phyloP scores from a whole-genome alignment of 2,797 vertebrate genomes.

The Anguilla pacifica region DNA sequence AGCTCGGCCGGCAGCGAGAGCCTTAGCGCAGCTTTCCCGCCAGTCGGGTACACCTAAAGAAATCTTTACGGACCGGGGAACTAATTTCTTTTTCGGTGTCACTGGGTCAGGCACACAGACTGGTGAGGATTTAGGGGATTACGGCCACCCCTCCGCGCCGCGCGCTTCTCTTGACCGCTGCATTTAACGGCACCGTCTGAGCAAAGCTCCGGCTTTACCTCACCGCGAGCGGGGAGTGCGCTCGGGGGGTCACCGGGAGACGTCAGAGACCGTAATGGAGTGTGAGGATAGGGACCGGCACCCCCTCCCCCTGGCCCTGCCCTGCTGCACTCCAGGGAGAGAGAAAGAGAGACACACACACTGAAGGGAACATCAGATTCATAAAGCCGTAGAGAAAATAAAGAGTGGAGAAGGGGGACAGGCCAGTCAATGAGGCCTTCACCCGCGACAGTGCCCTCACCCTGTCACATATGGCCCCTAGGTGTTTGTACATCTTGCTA shows the following conservation, averaged over 20 bases:
- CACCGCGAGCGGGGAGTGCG: conserved; percentile 29
- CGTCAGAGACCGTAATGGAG: neutral
- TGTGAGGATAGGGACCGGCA: neutral
- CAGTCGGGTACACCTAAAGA: conserved; percentile 52
- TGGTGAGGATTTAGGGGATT: conserved; percentile 65
- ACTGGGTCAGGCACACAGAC: conserved; percentile 64
- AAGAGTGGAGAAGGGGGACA: neutral
- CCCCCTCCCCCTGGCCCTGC: neutral
- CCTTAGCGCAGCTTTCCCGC: conserved; percentile 50
- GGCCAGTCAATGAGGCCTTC: neutral
- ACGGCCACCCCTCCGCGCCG: conserved; percentile 52
- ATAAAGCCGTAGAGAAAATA: neutral
- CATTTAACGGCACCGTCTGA: conserved; percentile 41
- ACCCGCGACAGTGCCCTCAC: neutral
- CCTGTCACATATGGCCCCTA: neutral
- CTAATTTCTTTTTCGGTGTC: conserved; percentile 65
- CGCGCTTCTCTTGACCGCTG: conserved; percentile 50
- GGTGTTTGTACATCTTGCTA: conserved; percentile 13
- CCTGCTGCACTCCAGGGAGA: neutral
- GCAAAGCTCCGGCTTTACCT: conserved; percentile 42
- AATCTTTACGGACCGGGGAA: conserved; percentile 58
- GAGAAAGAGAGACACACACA: neutral
- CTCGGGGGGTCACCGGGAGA: conserved; percentile 17
- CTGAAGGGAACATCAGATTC: neutral
- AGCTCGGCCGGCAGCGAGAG: conserved; percentile 40